phyloP scores from a whole-genome alignment of 2,888 invertebrate species.

The Macroteleia sp. region DNA sequence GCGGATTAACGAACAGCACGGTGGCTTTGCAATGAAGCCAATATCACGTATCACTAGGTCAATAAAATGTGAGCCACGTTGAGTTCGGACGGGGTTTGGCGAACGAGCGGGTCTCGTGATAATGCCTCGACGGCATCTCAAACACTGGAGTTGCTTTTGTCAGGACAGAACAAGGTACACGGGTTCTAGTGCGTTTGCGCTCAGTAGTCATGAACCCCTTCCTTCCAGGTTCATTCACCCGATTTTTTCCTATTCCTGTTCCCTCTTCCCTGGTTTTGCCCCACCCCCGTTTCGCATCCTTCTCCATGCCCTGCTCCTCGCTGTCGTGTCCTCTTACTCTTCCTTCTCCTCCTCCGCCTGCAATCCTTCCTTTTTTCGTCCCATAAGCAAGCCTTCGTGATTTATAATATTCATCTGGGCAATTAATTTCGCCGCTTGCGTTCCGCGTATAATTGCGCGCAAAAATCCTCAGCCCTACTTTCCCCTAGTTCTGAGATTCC shows the following conservation, averaged over 20 bases:
- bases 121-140: slow-evolving; percentile 62
- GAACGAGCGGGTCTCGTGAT: slow-evolving; percentile 34
- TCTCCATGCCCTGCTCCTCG: no score
- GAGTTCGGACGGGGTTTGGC: slow-evolving; percentile 9
- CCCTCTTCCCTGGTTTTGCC: slow-evolving; percentile 28
- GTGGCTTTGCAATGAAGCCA: no score
- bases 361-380: slow-evolving; percentile 25
- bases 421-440: slow-evolving; percentile 26
- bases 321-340: not conserved
- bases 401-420: slow-evolving; percentile 46
- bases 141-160: slow-evolving; percentile 65
- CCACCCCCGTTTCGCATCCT: no score
- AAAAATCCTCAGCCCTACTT: not conserved
- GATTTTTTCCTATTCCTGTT: slow-evolving; percentile 59
- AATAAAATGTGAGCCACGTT: slow-evolving; percentile 51
- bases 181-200: slow-evolving; percentile 65
- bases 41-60: slow-evolving; percentile 58
- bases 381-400: slow-evolving; percentile 32
- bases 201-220: slow-evolving; percentile 63
- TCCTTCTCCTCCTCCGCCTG: not conserved
- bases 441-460: not conserved
- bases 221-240: slow-evolving; percentile 65
- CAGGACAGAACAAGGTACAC: slow-evolving; percentile 64
- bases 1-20: no score
- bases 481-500: not conserved